Conservation (phyloP, 2,888 invertebrate species). For the Philopedon plagiatum region DNA sequence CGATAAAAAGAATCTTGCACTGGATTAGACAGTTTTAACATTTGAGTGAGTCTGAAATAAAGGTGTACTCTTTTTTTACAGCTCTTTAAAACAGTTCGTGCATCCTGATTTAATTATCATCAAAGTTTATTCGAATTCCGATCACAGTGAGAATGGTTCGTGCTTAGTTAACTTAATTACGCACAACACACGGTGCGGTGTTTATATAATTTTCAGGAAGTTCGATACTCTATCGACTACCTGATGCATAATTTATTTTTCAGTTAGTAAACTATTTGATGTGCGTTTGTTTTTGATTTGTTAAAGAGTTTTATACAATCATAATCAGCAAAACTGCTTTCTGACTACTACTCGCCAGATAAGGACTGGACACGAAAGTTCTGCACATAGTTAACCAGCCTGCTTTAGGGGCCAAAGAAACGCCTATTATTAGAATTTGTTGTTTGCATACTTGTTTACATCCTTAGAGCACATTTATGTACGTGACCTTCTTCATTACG, state of each 20-base stretch:
- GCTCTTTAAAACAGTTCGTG: constrained; percentile 5
- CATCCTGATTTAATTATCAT: constrained; percentile 31
- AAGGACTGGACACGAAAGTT: too few relatives aligned
- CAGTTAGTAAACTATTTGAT: background rate
- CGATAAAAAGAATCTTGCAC: background rate
- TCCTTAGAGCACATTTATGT: too few relatives aligned
- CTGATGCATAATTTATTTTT: constrained; percentile 42
- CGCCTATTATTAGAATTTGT: too few relatives aligned
- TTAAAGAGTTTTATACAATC: background rate
- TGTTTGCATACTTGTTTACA: too few relatives aligned
- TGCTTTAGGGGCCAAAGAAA: too few relatives aligned
- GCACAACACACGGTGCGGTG: constrained; percentile 34
- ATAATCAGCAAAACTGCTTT: too few relatives aligned
- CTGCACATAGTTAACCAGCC: too few relatives aligned
- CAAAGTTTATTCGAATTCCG: constrained; percentile 34
- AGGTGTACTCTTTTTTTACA: background rate
- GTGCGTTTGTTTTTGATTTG: background rate
- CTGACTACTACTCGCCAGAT: too few relatives aligned
- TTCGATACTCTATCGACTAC: constrained; percentile 28
- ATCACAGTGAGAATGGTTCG: constrained; percentile 26
- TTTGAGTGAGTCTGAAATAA: constrained; percentile 1
- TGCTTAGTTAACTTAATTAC: constrained; percentile 46
- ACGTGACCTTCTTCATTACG: too few relatives aligned
- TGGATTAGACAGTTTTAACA: background rate
- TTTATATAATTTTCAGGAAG: constrained; percentile 46